Percentiles rank a stretch among this genome's conserved stretches.
Evolutionary conservation across 2,797 vertebrate genomes (phyloP).

Genomic region (Squalus acanthias): DNA sequence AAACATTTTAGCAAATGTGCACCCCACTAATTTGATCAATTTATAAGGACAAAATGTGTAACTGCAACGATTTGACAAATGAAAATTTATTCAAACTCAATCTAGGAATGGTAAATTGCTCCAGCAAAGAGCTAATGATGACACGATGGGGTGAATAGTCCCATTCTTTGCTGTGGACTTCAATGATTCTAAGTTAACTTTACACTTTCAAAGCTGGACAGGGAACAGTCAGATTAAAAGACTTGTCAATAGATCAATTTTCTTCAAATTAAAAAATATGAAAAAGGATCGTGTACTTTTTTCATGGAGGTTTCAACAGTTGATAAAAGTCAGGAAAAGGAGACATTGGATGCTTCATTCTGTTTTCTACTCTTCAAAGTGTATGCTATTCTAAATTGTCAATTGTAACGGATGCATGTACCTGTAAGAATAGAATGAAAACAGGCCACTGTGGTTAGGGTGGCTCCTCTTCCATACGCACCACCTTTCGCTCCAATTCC

Average conservation of each 20-base stretch:
- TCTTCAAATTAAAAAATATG: background rate
- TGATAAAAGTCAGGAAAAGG: background rate
- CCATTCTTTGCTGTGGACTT: background rate
- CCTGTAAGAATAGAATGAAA: conserved; percentile 92
- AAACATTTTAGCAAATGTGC: background rate
- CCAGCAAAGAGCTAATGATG: background rate
- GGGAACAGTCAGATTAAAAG: too few relatives aligned
- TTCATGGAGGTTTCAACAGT: background rate
- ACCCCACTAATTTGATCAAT: background rate
- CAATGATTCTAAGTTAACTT: background rate
- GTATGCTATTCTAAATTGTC: background rate
- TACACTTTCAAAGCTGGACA: background rate
- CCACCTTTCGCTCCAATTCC: conserved; percentile 95
- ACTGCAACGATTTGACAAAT: background rate
- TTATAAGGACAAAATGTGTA: background rate
- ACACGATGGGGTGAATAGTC: background rate
- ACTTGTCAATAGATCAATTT: background rate
- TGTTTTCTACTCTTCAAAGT: background rate
- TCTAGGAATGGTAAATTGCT: background rate
- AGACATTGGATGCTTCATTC: background rate
- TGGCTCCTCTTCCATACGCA: conserved; percentile 86
- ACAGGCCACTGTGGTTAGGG: conserved; percentile 69
- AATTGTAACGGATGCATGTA: conserved; percentile 45
- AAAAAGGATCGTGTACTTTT: background rate
- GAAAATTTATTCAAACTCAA: background rate